A percentile compares a stretch with the other conserved stretches of the same genome.
Evolutionary conservation across 2,888 invertebrate genomes (phyloP).

Genomic region (Hemicrepidius hirtus): DNA sequence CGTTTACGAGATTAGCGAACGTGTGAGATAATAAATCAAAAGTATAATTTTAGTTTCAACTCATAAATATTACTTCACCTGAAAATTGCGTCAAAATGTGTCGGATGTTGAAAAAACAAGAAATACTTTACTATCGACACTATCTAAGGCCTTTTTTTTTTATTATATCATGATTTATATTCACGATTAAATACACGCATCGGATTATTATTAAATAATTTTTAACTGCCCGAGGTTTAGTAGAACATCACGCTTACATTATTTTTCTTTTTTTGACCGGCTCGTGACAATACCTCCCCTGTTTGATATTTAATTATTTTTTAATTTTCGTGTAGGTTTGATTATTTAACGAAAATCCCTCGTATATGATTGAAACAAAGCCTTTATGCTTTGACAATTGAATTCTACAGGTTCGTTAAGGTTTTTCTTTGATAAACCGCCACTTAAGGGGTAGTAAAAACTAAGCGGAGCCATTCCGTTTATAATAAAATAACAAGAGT

Average conservation of each 20-base stretch:
- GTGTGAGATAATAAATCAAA: slow-evolving; percentile 24
- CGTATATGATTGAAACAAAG: no score
- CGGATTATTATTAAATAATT: no score
- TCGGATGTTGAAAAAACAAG: neutral
- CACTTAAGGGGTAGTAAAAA: neutral
- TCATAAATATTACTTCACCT: neutral
- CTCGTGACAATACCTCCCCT: no score
- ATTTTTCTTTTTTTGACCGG: no score
- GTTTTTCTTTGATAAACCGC: neutral
- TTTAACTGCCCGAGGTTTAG: no score
- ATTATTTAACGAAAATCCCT: no score
- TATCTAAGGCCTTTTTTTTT: neutral
- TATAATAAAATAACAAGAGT: slow-evolving; percentile 7
- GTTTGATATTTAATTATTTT: no score
- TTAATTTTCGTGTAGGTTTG: no score
- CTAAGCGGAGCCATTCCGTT: neutral
- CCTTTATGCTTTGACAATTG: no score
- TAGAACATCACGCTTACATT: no score
- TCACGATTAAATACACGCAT: neutral
- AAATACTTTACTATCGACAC: neutral
- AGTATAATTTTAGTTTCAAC: neutral
- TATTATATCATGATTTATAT: neutral
- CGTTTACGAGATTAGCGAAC: slow-evolving; percentile 16
- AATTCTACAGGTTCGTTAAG: no score
- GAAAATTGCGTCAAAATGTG: neutral